A percentile compares a stretch with the other conserved stretches of the same genome.
Evolutionary conservation across 2,888 invertebrate genomes (phyloP).

Genomic region (Polyommatus iphigenia): DNA sequence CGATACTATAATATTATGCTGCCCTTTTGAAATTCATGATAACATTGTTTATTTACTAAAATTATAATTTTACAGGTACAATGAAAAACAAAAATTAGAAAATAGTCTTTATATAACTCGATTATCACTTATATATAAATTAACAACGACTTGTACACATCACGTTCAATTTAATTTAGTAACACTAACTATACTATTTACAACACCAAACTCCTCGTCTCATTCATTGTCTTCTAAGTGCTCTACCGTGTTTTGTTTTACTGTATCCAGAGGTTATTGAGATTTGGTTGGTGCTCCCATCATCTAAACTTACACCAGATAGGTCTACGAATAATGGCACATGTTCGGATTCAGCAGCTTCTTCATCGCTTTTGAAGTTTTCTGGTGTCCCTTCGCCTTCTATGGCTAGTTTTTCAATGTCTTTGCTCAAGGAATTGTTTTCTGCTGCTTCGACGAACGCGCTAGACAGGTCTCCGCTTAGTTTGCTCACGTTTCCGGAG

Average conservation of each 20-base stretch:
- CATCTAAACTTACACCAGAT: constrained; percentile 67
- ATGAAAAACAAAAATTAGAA: constrained; percentile 37
- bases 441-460: constrained; percentile 94
- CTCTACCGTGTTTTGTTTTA: constrained; percentile 76
- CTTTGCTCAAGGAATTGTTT: constrained; percentile 86
- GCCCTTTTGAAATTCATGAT: no score
- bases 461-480: constrained; percentile 89
- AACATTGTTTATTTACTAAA: not conserved
- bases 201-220: constrained; percentile 56
- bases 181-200: constrained; percentile 77
- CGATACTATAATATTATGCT: no score
- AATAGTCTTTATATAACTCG: constrained; percentile 70
- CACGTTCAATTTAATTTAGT: constrained; percentile 73
- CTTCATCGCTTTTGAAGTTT: constrained; percentile 59
- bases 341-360: constrained; percentile 70
- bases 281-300: constrained; percentile 63
- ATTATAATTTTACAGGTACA: not conserved
- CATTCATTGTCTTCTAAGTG: constrained; percentile 66
- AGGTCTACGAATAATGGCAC: constrained; percentile 77
- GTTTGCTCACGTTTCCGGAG: constrained; percentile 86
- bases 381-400: constrained; percentile 74
- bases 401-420: constrained; percentile 80
- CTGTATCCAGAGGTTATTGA: constrained; percentile 77
- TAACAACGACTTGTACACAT: constrained; percentile 65
- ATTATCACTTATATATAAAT: constrained; percentile 74